Base-by-base conservation (phyloP, 2,888 invertebrate species). In the Muscina levida region DNA sequence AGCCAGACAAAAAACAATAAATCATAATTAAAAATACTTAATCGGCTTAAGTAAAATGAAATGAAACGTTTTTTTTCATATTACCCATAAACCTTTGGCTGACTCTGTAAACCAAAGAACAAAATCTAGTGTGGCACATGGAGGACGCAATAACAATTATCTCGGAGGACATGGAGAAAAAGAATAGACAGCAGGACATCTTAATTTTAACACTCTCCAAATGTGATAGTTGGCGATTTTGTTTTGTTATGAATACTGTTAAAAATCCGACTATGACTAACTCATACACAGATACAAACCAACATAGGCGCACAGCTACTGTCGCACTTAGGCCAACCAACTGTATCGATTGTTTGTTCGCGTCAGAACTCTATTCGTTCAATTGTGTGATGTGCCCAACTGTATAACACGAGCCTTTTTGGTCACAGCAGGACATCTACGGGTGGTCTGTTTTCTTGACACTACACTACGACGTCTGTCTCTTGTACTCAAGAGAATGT, bases 121-220 rank as follows among this genome's bases (percentile, higher is more conserved):
- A 59, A 17, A 42, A n/a, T 24, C 56, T 56, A 22, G 56, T 37
- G 4, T 26, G 31, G 37, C 31, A 51, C 51, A 31, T 11, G 17
- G 46, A 8, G 13, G 44, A 46, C 46, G 17, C 13, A 17, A n/a
- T n/a, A n/a, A n/a, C 59, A 17, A 31, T 8, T 31, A 31, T 31
- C 31, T 31, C 59, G 13, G n/a, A 31, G 37, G 31, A 19, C 62
- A 22, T 17, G 10, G 13, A 39, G 13, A 19, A 72, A 70, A 56
- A 31, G 4, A 72, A 37, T 70, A 81, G 72, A 66, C 82, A 79
- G 82, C 82, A 79, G 82, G 82, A 82, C 57, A 79, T 82, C 74
- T 82, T 72, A 79, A 79, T 82, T 82, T 72, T 76, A 72, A 81
- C 74, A 81, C 81, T 81, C 67, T 77, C 67, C 46, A 42, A 72